Base-by-base conservation (phyloP, 53 echinoderm and acorn worm genomes). In the Henricia sp. region DNA sequence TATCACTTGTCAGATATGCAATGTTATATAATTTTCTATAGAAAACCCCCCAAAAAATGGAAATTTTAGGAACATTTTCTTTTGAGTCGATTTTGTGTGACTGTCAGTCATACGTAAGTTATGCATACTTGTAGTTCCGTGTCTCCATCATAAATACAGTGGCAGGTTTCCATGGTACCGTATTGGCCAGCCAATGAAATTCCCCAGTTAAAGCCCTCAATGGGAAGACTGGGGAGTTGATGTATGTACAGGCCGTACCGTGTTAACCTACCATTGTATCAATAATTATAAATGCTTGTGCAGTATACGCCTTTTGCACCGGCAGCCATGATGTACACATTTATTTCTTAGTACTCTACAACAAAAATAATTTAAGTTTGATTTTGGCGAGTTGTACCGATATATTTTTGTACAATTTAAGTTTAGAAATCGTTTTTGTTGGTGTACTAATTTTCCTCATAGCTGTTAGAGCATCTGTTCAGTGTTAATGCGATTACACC, bases 151-250 rank as follows among this genome's bases (percentile, higher is more conserved):
- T 30, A 51, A 86, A 63, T 71, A 80, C 21, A 51, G 70, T 3
- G 42, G 71, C 37, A 78, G 70, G 85, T 86, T 85, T 46, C 77
- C 66, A 69, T 71, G 82, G 82, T 82, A 90, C 36, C 13, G 74
- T 65, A 66, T 46, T 51, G 71, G 70, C 86, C 63, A 90, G 75
- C 57, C 70, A 48, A 90, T 90, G 90, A 86, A 48, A 66, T 78
- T 28, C 80, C 59, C 59, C 50, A 52, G 86, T 68, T 71, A 78
- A 90, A 90, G 37, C 75, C 90, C 39, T 13, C 2, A 0, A 16
- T 20, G 39, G 82, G 90, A 77, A 50, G 86, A 62, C 86, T 52
- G 24, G 36, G 23, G 68, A 30, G 48, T 51, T 33, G 90, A 90
- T 60, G 48, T 24, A 56, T 11, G 20, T 90, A 78, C 80, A 51